Conservation (phyloP, 2,888 invertebrate genomes). For the Pollenia amentaria region DNA sequence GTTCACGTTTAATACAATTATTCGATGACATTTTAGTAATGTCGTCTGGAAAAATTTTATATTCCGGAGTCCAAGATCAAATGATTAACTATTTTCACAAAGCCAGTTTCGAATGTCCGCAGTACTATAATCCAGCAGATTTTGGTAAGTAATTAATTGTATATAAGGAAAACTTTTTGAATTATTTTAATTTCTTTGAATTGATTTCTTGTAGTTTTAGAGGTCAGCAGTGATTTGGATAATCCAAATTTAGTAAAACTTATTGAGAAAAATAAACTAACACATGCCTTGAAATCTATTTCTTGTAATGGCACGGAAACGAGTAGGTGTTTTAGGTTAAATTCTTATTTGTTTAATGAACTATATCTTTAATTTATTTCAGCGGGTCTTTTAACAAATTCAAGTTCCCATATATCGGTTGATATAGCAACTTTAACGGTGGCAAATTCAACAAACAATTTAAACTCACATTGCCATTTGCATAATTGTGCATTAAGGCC, state of each 20-base stretch:
- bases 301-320: conserved; percentile 39
- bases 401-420: conserved; percentile 59
- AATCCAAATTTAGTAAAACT: conserved; percentile 82
- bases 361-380: conserved; percentile 48
- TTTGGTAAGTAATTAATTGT: conserved; percentile 87
- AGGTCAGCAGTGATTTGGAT: conserved; percentile 87
- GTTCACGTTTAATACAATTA: conserved; percentile 92
- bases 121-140: conserved; percentile 96
- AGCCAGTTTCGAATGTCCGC: conserved; percentile 90
- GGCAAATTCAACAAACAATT: conserved; percentile 5
- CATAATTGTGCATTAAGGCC: conserved; percentile 72
- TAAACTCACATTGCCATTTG: conserved; percentile 37
- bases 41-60: conserved; percentile 90
- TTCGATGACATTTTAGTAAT: conserved; percentile 94
- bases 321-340: conserved; percentile 31
- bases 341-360: conserved; percentile 22
- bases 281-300: conserved; percentile 61
- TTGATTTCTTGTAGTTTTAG: conserved; percentile 83
- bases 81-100: conserved; percentile 90
- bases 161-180: background rate
- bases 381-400: conserved; percentile 59
- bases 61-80: conserved; percentile 90
- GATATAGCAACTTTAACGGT: conserved; percentile 54
- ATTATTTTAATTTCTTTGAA: background rate
- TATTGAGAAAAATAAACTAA: conserved; percentile 76